Base-by-base conservation (phyloP, 2,888 invertebrate species). In the Ophion obscuratus region DNA sequence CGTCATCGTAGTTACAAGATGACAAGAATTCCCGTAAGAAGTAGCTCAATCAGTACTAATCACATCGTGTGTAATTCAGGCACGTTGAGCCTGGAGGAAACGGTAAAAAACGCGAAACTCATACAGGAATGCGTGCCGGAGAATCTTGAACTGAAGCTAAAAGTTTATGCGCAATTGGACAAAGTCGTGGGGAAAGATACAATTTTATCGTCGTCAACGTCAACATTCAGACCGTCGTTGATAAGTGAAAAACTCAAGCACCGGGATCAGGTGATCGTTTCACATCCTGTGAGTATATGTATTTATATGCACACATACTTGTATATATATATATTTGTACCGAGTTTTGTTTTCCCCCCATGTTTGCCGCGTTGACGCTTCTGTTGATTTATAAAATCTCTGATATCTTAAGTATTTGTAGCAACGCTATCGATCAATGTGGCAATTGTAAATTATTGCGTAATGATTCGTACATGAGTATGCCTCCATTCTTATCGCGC, bases 71-170 rank as follows among this genome's bases (percentile, higher is more conserved):
- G 62, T 17, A 2, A 31, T 57, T 83, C 53, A 96, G 97, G 97
- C 9, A 95, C 96, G 0, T 95, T 95, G 0, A 96, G 95, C 89
- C 93, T 99, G 76, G 95, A 95, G 59, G 96, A 97, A 27, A 96
- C 97, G 47, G 96, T 97, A 0, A 96, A 96, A 91, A 97, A 95
- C 84, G 97, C 98, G 0, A 95, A 97, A 75, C 96, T 98, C 88
- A 96, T 99, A 57, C 98, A 99, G 95, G 99, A 99, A 95, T 99
- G 99, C 93, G 97, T 99, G 1, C 98, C 99, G 2, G 99, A 99
- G 95, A 96, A 96, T 88, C 93, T 99, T 40, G 97, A 97, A 0
- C 93, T 99, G 90, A 99, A 99, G 93, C 95, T 96, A 86, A 96
- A 97, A 91, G 96, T 99, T 9, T 99, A 97, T 94, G 94, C 95